Evolutionary conservation across 2,888 invertebrate genomes (phyloP), one percentile per base, ranked within the genome.

Genomic region (Tortricodes alternella): DNA sequence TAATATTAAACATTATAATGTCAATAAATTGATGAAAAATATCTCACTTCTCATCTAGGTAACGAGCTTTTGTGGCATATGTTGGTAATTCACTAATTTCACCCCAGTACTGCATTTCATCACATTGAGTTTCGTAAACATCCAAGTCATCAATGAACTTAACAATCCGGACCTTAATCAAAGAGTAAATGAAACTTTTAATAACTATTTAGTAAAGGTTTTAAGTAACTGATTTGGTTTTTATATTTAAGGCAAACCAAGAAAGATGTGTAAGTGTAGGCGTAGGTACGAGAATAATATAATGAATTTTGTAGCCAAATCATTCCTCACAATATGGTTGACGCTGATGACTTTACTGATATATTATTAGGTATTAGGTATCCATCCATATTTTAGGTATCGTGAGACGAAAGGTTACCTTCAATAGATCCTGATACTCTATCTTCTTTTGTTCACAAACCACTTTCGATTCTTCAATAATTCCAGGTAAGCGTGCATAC

Each of bases 81-180:
- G 95, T 95, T 9, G 94, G 92, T 52, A 99, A 91, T 57, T 97
- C 95, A 2, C 94, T 93, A 50, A 97, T 92, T 51, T 98, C 96
- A 0, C 98, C 98, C 93, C 96, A 97, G 62, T 95, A 93, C 69
- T 96, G 95, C 73, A 98, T 93, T 69, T 97, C 96, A 60, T 97
- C 95, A 24, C 96, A 94, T 80, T 97, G 95, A 58, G 93, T 93
- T 53, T 93, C 94, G 75, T 95, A 98, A 2, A 94, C 83, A 21
- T 96, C 95, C 65, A 99, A 80, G 70, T 98, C 97, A 7, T 96
- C 95, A 19, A 93, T 92, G 72, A 99, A 98, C 67, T 95, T 94
- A 50, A 95, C 93, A 49, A 97, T 96, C 44, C 95, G 94, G 23
- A 85, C 82, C 89, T 89, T 50, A 24, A 62, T 24, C 16, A 5